Evolutionary conservation across 2,888 invertebrate species (phyloP).

Genomic region (Eremobia ochroleuca): DNA sequence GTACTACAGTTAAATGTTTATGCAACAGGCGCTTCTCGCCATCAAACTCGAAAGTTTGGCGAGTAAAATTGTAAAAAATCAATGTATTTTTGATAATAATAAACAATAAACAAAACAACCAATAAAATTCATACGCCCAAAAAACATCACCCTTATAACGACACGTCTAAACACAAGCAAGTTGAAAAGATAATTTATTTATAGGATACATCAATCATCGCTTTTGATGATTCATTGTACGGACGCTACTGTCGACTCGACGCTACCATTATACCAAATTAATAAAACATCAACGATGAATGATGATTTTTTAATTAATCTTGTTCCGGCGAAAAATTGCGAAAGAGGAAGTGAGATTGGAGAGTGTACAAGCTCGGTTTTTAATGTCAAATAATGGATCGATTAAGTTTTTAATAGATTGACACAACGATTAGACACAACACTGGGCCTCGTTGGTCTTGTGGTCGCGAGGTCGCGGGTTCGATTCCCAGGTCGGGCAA

Average conservation of each 20-base stretch:
- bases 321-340: conserved; percentile 36
- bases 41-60: too few relatives aligned
- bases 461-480: too few relatives aligned
- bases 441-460: too few relatives aligned
- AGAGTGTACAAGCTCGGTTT: neutral
- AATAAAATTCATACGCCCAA: conserved; percentile 21
- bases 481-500: neutral
- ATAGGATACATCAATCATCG: conserved; percentile 71
- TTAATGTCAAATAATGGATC: neutral
- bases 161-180: conserved; percentile 55
- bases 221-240: conserved; percentile 71
- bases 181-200: conserved; percentile 71
- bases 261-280: conserved; percentile 68
- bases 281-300: conserved; percentile 70
- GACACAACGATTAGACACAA: too few relatives aligned
- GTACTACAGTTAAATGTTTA: too few relatives aligned
- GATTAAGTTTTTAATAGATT: neutral
- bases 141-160: conserved; percentile 35
- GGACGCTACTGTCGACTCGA: conserved; percentile 66
- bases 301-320: conserved; percentile 70
- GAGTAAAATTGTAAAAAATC: too few relatives aligned
- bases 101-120: too few relatives aligned
- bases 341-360: conserved; percentile 24
- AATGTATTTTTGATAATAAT: too few relatives aligned
- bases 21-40: too few relatives aligned